These are phyloP conservation scores for Protosalanx chinensis DNA, from an alignment of 2,797 vertebrate species.

Conservation along the genomic window DNA sequence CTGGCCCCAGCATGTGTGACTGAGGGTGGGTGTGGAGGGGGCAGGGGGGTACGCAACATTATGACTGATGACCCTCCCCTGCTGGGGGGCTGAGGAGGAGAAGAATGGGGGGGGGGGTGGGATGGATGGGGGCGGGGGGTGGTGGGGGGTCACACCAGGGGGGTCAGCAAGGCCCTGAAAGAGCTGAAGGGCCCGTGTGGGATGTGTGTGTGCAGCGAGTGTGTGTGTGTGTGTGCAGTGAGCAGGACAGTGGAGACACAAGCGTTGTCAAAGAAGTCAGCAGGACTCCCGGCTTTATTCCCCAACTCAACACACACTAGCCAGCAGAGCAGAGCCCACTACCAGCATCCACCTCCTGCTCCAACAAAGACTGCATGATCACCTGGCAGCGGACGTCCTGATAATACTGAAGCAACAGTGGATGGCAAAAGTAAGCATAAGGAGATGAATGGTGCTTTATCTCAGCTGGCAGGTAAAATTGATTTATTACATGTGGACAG, in stretches of 20 bases:
- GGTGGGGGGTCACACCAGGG: neutral
- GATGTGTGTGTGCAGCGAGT: conserved; percentile 32
- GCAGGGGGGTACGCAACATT: conserved; percentile 39
- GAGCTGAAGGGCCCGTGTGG: conserved; percentile 48
- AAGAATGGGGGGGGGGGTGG: neutral
- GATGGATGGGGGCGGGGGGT: neutral
- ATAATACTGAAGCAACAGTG: neutral
- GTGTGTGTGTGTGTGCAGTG: neutral
- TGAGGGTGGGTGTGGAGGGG: neutral
- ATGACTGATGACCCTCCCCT: conserved; percentile 77
- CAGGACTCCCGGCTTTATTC: neutral
- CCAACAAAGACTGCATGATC: neutral
- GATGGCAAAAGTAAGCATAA: too few species aligned
- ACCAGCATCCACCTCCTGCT: neutral
- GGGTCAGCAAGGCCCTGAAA: conserved; percentile 52
- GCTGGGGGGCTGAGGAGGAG: conserved; percentile 66
- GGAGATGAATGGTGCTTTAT: too few species aligned
- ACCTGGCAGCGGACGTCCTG: neutral
- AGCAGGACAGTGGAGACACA: neutral
- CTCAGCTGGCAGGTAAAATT: too few species aligned
- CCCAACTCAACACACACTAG: neutral
- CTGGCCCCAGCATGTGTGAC: neutral
- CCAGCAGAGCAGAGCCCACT: too few species aligned
- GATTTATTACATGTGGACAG: too few species aligned
- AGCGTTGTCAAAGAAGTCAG: neutral